These are phyloP conservation scores for Erinaceus europaeus DNA, from an alignment of 2,113 vertebrate species.

Conservation along the genomic window DNA sequence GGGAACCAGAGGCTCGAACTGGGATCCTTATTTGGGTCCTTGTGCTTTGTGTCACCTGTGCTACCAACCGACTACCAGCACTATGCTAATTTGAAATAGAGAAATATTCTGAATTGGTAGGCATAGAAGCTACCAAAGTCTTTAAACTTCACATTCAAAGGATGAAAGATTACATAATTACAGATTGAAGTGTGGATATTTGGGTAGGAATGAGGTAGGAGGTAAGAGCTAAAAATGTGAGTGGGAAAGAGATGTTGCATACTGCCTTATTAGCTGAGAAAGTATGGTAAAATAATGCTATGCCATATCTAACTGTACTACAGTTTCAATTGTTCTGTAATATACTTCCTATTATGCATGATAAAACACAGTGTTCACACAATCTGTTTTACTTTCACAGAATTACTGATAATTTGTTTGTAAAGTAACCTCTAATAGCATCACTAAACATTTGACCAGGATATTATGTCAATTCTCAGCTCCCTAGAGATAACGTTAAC, in stretches of 20 bases:
- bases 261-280: neutral
- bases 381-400: neutral
- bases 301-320: neutral
- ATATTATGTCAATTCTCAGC: neutral
- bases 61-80: neutral
- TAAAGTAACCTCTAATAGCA: neutral
- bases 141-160: neutral
- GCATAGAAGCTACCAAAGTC: neutral
- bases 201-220: neutral
- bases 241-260: neutral
- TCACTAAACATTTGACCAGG: neutral
- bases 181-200: neutral
- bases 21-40: no score
- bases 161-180: neutral
- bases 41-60: no score
- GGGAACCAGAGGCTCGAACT: no score
- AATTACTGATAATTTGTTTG: conserved; percentile 2
- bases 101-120: neutral
- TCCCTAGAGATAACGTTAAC: neutral
- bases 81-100: neutral
- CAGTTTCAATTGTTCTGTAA: neutral
- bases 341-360: neutral
- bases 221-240: neutral
- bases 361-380: neutral
- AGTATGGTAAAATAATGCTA: neutral